Percentiles rank a stretch among this genome's conserved stretches.
phyloP scores from a whole-genome alignment of 1,140 invertebrate genomes.

The Ostrea denselamellosa region DNA sequence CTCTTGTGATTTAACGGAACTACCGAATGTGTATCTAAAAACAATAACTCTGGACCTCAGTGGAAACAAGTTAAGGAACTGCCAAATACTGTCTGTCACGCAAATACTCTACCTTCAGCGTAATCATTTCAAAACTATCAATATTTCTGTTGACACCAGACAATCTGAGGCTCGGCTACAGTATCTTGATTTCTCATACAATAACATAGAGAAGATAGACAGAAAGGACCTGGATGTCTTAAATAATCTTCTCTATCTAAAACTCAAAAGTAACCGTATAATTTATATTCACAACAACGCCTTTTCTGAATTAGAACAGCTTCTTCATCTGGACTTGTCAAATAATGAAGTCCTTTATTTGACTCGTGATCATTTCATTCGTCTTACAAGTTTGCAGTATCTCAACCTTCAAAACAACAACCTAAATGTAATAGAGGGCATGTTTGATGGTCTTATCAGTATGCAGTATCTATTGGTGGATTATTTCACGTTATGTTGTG shows the following conservation, averaged over 20 bases:
- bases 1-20: neutral
- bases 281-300: neutral
- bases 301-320: neutral
- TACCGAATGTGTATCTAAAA: neutral
- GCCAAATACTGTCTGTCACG: neutral
- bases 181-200: neutral
- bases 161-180: conserved; percentile 21
- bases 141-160: neutral
- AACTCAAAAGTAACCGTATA: neutral
- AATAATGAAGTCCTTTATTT: neutral
- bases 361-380: neutral
- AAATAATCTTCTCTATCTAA: neutral
- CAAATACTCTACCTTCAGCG: neutral
- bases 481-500: conserved; percentile 82
- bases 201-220: neutral
- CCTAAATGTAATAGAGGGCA: neutral
- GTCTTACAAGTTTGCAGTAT: neutral
- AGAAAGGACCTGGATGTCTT: neutral
- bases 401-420: conserved; percentile 24
- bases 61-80: neutral
- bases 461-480: conserved; percentile 67
- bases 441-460: conserved; percentile 26
- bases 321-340: neutral
- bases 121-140: neutral
- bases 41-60: neutral